Evolutionary conservation across 2,888 invertebrate genomes (phyloP), one percentile per base, ranked within the genome.

Genomic region (Onchidella celtica): DNA sequence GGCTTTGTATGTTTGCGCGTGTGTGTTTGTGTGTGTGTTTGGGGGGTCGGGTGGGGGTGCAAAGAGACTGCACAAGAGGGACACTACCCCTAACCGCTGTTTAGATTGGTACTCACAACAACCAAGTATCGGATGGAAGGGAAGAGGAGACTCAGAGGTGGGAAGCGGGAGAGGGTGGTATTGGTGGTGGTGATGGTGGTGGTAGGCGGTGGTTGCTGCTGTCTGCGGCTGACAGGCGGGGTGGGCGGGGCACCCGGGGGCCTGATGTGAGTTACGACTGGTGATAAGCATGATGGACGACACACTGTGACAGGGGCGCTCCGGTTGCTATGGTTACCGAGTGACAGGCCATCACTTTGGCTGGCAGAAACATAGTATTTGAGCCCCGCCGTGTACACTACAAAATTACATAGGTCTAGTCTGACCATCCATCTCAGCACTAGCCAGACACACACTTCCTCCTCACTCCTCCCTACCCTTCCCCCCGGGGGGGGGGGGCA

Each of bases 141-240:
- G 17, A 59, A 29, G 14, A 27, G n/a, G 32, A 32, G 55, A 34
- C 32, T 0, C 4, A 38, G 38, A 68, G 32, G 59, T 29, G 32
- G 74, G 68, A 94, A 6, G 94, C 94, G 32, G 93, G 94, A 68
- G 94, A n/a, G 11, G 61, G 66, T 24, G 59, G 38, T 3, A 57
- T 3, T n/a, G 34, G 24, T 57, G 57, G 55, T 65, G 65, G 80
- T 59, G 59, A 9, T 4, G 27, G 79, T 32, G 3, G 36, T 14
- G 61, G 17, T 63, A 73, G 68, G 66, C 38, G 24, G 29, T 72
- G 24, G 66, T 38, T 40, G 32, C n/a, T 65, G 59, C 69, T 32
- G 38, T 68, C 47, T 80, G 77, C 24, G 14, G 55, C 24, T 63
- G 65, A 57, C 59, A 63, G 76, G 81, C 57, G 68, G 78, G 76